Conservation (phyloP, 2,888 invertebrate genomes). For the Megamerina dolium region DNA sequence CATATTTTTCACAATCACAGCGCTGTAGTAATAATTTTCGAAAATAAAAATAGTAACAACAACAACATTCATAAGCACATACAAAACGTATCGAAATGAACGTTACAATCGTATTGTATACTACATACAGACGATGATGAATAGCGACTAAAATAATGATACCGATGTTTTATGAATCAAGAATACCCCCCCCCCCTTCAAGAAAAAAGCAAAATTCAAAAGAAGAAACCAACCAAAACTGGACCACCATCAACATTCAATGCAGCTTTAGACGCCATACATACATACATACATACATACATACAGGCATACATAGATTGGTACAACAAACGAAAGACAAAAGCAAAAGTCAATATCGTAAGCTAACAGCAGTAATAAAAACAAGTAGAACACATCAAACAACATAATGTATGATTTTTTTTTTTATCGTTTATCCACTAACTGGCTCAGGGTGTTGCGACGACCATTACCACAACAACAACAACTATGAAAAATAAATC, state of each 20-base stretch:
- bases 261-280: background rate
- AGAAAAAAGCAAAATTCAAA: too few species aligned
- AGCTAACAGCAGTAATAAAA: background rate
- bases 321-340: background rate
- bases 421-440: too few species aligned
- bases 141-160: conserved; percentile 10
- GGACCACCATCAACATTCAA: conserved; percentile 6
- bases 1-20: too few species aligned
- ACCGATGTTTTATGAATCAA: conserved; percentile 9
- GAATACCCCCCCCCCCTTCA: too few species aligned
- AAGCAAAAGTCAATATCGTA: background rate
- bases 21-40: too few species aligned
- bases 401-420: too few species aligned
- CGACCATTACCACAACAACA: conserved; percentile 5
- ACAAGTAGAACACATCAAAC: conserved; percentile 3
- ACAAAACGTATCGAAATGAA: background rate
- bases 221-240: conserved; percentile 1
- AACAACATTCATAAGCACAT: background rate
- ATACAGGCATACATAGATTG: background rate
- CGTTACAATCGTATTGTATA: background rate
- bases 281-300: background rate
- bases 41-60: conserved; percentile 1
- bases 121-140: conserved; percentile 9
- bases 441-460: conserved; percentile 5
- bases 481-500: background rate